phyloP scores from a whole-genome alignment of 2,113 vertebrate species.

The Halcyon senegalensis region DNA sequence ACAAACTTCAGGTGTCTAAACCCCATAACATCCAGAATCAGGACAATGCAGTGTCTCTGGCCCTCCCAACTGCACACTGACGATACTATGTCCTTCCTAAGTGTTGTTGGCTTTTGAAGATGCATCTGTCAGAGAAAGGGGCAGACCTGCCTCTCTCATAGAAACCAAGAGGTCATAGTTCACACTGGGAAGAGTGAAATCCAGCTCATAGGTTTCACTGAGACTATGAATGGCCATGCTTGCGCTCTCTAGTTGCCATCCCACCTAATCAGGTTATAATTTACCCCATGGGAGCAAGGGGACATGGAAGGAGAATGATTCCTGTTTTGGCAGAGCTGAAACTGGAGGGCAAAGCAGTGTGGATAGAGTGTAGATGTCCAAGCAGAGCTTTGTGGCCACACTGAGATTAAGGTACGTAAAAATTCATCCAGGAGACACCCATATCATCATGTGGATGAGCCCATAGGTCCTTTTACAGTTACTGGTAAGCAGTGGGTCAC shows the following conservation, averaged over 20 bases:
- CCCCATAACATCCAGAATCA: not conserved
- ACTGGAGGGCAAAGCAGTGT: rapidly evolving
- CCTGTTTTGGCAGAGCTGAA: not conserved
- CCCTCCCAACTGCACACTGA: not conserved
- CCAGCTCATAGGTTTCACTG: not conserved
- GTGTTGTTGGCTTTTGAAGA: not conserved
- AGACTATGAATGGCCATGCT: not conserved
- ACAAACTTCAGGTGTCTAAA: not conserved
- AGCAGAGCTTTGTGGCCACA: not conserved
- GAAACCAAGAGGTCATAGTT: not conserved
- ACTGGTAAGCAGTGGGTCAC: not conserved
- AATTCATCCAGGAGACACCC: not conserved
- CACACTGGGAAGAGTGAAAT: not conserved
- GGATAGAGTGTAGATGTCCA: not conserved
- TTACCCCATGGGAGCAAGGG: rapidly evolving
- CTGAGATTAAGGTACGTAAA: not conserved
- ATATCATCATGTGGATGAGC: not conserved
- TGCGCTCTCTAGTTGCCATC: not conserved
- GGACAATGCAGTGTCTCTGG: not conserved
- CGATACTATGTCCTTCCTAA: not conserved
- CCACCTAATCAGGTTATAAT: not conserved
- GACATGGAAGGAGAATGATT: not conserved
- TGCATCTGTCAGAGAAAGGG: not conserved
- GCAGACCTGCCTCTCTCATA: not conserved
- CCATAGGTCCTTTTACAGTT: not conserved